Conservation (phyloP, 2,113 vertebrate species). For the Xiphophorus couchianus region DNA sequence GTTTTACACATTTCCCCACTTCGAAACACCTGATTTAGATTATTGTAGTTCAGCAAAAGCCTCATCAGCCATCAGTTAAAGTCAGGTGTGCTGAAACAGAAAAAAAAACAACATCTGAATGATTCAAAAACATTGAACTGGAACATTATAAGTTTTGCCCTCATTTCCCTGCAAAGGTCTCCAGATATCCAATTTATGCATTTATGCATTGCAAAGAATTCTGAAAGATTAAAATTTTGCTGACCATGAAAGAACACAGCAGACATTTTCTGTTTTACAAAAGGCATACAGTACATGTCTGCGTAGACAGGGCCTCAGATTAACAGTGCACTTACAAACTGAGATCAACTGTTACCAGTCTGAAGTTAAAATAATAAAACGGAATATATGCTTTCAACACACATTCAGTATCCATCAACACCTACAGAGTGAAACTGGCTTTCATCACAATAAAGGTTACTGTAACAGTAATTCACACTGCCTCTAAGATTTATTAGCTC, state of each 20-base stretch:
- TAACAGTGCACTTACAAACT: neutral
- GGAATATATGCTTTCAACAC: slow-evolving; percentile 21
- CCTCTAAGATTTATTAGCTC: slow-evolving; percentile 69
- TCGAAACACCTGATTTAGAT: too few species aligned
- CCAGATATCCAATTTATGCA: neutral
- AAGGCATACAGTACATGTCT: neutral
- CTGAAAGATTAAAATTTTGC: neutral
- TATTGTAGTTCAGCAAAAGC: too few species aligned
- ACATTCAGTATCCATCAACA: slow-evolving; percentile 26
- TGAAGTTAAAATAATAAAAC: neutral
- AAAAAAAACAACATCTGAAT: too few species aligned
- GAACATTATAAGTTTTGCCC: too few species aligned
- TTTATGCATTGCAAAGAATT: neutral
- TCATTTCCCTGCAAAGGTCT: neutral
- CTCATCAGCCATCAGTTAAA: too few species aligned
- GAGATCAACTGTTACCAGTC: neutral
- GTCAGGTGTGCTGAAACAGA: too few species aligned
- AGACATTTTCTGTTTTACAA: neutral
- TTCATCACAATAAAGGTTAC: slow-evolving; percentile 35
- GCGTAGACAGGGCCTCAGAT: neutral
- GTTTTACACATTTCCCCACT: too few species aligned
- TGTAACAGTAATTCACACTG: slow-evolving; percentile 30
- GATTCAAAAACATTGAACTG: too few species aligned
- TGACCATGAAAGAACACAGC: neutral
- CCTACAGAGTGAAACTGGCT: slow-evolving; percentile 11